These are phyloP conservation scores for Glyptemys insculpta DNA, from an alignment of 2,797 vertebrate species.

Conservation along the genomic window DNA sequence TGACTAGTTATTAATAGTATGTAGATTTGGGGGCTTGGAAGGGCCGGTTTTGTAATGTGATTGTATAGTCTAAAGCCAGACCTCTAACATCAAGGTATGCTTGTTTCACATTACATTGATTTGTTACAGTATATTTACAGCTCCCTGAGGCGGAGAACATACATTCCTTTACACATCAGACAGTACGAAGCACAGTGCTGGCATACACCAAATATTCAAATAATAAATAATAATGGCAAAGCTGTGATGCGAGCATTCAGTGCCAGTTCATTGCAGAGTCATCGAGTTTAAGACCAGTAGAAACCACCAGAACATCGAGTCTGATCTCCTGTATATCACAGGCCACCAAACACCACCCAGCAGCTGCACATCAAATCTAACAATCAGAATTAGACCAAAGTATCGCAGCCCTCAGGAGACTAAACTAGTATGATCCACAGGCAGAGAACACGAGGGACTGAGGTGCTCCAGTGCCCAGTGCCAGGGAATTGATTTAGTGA, in stretches of 20 bases:
- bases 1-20: background rate
- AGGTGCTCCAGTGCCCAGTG: too few species aligned
- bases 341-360: too few species aligned
- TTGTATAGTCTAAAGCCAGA: background rate
- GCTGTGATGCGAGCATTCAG: background rate
- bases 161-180: background rate
- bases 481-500: too few species aligned
- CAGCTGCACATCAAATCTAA: too few species aligned
- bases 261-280: too few species aligned
- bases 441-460: too few species aligned
- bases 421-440: too few species aligned
- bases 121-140: background rate
- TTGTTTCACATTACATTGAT: background rate
- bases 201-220: background rate
- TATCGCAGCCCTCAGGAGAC: too few species aligned
- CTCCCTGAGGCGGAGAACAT: conserved; percentile 19
- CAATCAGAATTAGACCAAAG: too few species aligned
- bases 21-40: background rate
- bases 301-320: too few species aligned
- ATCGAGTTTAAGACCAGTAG: too few species aligned
- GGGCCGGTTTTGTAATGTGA: background rate
- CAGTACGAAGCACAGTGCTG: background rate
- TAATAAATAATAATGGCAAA: background rate
- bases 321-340: too few species aligned
- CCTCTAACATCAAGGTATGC: background rate